phyloP scores from a whole-genome alignment of 2,113 vertebrate species.

The Cyanoliseus patagonus region DNA sequence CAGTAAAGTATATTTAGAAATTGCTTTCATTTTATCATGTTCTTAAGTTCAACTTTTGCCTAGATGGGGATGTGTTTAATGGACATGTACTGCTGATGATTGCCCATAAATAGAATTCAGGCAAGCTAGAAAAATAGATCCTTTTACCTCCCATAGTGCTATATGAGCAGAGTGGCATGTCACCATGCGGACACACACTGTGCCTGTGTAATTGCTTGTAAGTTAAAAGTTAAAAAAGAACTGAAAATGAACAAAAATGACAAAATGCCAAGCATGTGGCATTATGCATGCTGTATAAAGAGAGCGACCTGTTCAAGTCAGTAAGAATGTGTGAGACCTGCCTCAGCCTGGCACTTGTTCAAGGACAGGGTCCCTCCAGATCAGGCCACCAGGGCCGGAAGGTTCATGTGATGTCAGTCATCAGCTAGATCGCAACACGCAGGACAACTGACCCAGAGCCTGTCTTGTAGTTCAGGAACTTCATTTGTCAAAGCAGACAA shows the following conservation, averaged over 20 bases:
- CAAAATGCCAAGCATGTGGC: neutral
- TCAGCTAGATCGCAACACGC: rapidly evolving
- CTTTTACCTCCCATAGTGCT: neutral
- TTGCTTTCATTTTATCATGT: neutral
- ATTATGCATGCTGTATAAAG: neutral
- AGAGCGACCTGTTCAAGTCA: neutral
- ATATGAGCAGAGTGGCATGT: neutral
- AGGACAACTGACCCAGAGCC: neutral
- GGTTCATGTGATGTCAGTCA: rapidly evolving
- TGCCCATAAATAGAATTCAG: neutral
- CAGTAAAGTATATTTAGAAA: neutral
- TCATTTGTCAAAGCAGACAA: neutral
- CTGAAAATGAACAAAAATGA: neutral
- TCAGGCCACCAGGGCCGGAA: neutral
- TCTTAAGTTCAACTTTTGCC: neutral
- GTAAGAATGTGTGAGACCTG: neutral
- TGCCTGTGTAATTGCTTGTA: neutral
- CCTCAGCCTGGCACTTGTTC: neutral
- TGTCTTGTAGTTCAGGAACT: neutral
- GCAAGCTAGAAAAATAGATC: neutral
- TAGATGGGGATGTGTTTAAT: neutral
- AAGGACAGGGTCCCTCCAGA: neutral
- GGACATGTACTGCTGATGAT: neutral
- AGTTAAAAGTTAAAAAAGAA: neutral
- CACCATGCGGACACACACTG: neutral